phyloP scores from a whole-genome alignment of 2,888 invertebrate species.

The Xestia sexstrigata region DNA sequence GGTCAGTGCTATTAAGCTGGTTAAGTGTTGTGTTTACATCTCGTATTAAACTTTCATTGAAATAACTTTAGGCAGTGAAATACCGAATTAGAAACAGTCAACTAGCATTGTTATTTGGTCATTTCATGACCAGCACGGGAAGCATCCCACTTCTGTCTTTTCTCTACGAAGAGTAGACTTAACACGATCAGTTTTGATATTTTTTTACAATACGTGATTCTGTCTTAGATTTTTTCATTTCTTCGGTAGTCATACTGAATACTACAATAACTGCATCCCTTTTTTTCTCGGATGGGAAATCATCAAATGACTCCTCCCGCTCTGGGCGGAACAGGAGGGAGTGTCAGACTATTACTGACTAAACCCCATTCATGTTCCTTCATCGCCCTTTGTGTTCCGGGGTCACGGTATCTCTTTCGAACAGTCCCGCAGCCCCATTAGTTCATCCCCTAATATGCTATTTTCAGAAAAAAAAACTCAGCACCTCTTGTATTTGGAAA shows the following conservation, averaged over 20 bases:
- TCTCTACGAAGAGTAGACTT: neutral
- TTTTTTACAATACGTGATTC: neutral
- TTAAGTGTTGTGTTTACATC: neutral
- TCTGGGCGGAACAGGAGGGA: no score
- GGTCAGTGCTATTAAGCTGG: neutral
- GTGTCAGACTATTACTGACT: no score
- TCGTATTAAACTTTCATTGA: neutral
- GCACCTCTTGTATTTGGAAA: neutral
- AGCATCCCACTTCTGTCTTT: neutral
- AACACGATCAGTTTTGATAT: neutral
- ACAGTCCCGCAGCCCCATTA: no score
- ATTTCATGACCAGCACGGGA: neutral
- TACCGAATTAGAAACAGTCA: neutral
- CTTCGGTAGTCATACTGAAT: neutral
- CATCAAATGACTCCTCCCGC: no score
- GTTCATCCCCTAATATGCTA: no score
- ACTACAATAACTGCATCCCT: no score
- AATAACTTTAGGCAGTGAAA: no score
- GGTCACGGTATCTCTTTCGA: no score
- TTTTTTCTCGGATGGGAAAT: no score
- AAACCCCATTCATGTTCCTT: no score
- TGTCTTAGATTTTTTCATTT: neutral
- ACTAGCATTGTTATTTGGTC: neutral
- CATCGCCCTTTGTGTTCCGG: no score
- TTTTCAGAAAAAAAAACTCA: neutral